A percentile compares a stretch with the other conserved stretches of the same genome.
Evolutionary conservation across 2,797 vertebrate species (phyloP).

Genomic region (Tiaroga cobitis): DNA sequence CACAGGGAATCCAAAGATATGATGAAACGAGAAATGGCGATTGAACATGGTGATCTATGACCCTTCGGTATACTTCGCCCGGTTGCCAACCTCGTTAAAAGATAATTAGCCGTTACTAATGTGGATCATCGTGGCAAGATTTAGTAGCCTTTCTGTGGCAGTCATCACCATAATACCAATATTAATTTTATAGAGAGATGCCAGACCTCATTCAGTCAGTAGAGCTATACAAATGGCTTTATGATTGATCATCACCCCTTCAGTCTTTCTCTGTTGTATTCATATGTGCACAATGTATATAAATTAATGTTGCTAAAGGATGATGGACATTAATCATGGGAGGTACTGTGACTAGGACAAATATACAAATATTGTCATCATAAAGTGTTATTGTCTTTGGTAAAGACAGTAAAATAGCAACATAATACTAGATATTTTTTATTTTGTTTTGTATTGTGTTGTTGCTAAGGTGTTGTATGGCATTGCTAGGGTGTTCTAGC

Average conservation of each 20-base stretch:
- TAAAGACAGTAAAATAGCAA: not conserved
- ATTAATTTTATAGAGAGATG: constrained; percentile 63
- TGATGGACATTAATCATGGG: constrained; percentile 5
- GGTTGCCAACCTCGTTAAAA: constrained; percentile 64
- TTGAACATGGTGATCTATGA: constrained; percentile 57
- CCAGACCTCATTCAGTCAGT: constrained; percentile 55
- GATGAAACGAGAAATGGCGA: constrained; percentile 23
- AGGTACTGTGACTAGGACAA: not conserved
- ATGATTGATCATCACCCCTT: constrained; percentile 52
- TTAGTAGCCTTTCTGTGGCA: constrained; percentile 62
- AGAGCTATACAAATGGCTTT: constrained; percentile 62
- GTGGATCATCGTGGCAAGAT: constrained; percentile 69
- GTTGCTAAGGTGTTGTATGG: not conserved
- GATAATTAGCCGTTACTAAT: constrained; percentile 80
- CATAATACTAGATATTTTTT: not conserved
- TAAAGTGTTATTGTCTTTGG: constrained; percentile 1
- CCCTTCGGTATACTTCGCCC: constrained; percentile 53
- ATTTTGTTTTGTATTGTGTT: not conserved
- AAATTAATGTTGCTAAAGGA: constrained; percentile 13
- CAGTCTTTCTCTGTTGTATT: constrained; percentile 35
- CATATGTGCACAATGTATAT: constrained; percentile 36
- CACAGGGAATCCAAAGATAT: constrained; percentile 23
- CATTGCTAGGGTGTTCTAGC: not conserved
- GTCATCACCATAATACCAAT: constrained; percentile 69
- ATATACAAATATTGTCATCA: not conserved